Percentiles rank a stretch among this genome's conserved stretches.
Conservation (phyloP, 2,113 vertebrate species). For the Phalacrocorax pelagicus region DNA sequence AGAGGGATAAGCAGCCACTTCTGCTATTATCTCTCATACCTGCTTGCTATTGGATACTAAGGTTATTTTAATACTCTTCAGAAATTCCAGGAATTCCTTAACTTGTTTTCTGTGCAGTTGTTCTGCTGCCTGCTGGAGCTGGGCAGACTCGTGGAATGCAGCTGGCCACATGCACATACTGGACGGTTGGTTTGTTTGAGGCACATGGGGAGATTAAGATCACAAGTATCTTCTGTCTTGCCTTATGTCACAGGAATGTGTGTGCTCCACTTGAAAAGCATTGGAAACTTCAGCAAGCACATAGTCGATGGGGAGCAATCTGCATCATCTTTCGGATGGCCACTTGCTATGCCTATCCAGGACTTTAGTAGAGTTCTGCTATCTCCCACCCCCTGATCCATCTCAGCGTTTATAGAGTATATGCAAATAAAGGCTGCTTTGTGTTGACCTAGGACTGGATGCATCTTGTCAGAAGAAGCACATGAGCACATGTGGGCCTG, state of each 20-base stretch:
- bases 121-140: not conserved
- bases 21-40: constrained; percentile 15
- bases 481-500: not conserved
- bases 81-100: constrained; percentile 52
- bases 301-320: not conserved
- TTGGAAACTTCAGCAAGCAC: not conserved
- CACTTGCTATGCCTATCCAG: not conserved
- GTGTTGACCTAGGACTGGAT: not conserved
- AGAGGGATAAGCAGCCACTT: not conserved
- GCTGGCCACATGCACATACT: not conserved
- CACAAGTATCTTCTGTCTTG: not conserved
- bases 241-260: not conserved
- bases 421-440: not conserved
- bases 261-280: not conserved
- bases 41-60: not conserved
- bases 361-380: not conserved
- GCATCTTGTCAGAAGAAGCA: not conserved
- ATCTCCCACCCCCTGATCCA: not conserved
- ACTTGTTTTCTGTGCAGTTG: not conserved
- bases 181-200: not conserved
- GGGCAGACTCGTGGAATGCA: constrained; percentile 21
- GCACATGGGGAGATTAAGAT: not conserved
- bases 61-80: constrained; percentile 26
- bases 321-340: not conserved
- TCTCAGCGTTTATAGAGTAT: not conserved